A percentile compares a stretch with the other conserved stretches of the same genome.
These are phyloP conservation scores for Oxytorus armatus DNA, from an alignment of 2,888 invertebrate species.

Conservation along the genomic window DNA sequence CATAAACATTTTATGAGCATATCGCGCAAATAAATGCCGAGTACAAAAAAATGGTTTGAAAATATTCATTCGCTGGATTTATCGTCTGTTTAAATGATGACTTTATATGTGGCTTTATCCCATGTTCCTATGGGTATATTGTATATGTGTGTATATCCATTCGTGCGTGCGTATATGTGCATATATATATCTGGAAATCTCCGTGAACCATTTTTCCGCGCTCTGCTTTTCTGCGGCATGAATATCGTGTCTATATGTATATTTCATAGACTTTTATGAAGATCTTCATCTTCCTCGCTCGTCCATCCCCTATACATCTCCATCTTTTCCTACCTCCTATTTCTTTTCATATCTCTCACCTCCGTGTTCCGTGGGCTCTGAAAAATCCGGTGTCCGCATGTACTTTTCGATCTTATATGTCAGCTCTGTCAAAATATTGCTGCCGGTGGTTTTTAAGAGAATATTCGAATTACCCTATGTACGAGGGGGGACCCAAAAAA, in stretches of 20 bases:
- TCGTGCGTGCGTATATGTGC: not conserved
- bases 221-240: slow-evolving; percentile 25
- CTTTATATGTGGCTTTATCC: slow-evolving; percentile 14
- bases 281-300: slow-evolving; percentile 34
- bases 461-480: slow-evolving; percentile 47
- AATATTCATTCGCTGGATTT: slow-evolving; percentile 22
- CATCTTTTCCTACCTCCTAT: not conserved
- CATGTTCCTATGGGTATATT: not conserved
- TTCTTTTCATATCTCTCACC: slow-evolving; percentile 22
- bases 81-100: slow-evolving; percentile 12
- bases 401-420: slow-evolving; percentile 36
- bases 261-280: slow-evolving; percentile 63
- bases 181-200: slow-evolving; percentile 11
- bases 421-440: slow-evolving; percentile 45
- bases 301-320: not conserved
- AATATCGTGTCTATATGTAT: slow-evolving; percentile 55
- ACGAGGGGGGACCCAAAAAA: too few relatives aligned
- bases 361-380: slow-evolving; percentile 11
- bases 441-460: slow-evolving; percentile 21
- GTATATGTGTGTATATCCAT: not conserved
- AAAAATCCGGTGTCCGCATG: slow-evolving; percentile 25
- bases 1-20: not conserved
- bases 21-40: not conserved
- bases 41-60: slow-evolving; percentile 5
- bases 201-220: slow-evolving; percentile 20